These are phyloP conservation scores for Vulpes lagopus DNA, from an alignment of 2,113 vertebrate species.

Conservation along the genomic window DNA sequence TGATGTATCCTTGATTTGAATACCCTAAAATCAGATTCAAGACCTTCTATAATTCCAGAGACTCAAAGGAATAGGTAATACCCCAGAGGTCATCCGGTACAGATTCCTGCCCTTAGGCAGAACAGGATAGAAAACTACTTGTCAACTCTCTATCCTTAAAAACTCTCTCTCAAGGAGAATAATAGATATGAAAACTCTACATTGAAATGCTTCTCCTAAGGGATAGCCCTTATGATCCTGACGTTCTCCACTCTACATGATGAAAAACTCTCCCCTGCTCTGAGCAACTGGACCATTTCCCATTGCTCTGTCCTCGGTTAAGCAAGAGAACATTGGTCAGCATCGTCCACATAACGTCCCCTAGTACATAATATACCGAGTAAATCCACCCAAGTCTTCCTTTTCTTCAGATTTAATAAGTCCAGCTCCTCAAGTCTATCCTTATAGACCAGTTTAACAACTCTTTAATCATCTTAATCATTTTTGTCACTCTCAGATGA, in stretches of 20 bases:
- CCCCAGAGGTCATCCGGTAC: neutral
- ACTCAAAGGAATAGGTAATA: neutral
- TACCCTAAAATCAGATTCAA: constrained; percentile 1
- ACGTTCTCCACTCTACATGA: neutral
- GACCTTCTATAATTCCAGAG: neutral
- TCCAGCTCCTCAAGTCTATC: neutral
- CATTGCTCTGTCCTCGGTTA: neutral
- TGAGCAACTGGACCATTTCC: neutral
- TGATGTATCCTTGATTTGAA: neutral
- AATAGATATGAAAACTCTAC: neutral
- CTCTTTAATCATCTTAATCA: neutral
- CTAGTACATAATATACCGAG: neutral
- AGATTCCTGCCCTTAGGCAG: constrained; percentile 15
- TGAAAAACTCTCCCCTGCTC: neutral
- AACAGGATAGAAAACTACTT: neutral
- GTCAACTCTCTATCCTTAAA: neutral
- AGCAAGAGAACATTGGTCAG: neutral
- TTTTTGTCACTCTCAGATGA: neutral
- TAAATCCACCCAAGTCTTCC: neutral
- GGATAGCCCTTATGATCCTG: neutral
- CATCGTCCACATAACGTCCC: accelerated
- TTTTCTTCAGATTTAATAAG: neutral
- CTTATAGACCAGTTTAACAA: neutral
- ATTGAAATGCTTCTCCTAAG: neutral
- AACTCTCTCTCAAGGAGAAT: constrained; percentile 43